Evolutionary conservation across 2,113 vertebrate genomes (phyloP).

Genomic region (Ifrita kowaldi): DNA sequence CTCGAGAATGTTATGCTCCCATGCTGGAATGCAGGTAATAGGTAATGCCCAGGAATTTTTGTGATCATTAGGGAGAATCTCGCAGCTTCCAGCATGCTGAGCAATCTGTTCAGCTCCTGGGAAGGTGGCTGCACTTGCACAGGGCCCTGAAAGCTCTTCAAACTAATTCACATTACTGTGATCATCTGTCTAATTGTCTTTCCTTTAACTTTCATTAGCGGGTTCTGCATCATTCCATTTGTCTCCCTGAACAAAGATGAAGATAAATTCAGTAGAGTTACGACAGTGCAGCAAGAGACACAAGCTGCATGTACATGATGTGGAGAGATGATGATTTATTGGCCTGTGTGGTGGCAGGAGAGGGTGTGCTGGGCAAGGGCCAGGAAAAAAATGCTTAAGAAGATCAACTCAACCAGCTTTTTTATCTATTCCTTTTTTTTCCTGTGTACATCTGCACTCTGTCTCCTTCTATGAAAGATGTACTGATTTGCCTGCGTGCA

Average conservation of each 20-base stretch:
- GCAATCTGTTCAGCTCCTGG: background rate
- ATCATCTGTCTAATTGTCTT: background rate
- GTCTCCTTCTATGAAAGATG: background rate
- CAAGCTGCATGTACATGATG: fast-evolving
- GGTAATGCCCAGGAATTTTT: background rate
- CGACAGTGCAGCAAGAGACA: background rate
- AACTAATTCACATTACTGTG: background rate
- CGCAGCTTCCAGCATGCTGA: background rate
- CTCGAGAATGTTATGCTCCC: background rate
- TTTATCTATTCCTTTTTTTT: background rate
- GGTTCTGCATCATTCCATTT: background rate
- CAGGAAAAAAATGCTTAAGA: background rate
- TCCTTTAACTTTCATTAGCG: background rate
- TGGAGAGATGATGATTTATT: background rate
- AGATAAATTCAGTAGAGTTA: background rate
- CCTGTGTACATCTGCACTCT: background rate
- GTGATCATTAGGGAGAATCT: background rate
- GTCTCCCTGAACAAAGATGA: background rate
- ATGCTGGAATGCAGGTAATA: background rate
- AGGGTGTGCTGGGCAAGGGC: background rate
- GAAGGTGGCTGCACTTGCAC: background rate
- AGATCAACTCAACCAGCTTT: background rate
- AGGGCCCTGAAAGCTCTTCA: background rate
- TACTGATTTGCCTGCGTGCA: background rate
- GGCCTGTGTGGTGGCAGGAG: background rate